Evolutionary conservation across 1,140 invertebrate genomes (phyloP), one percentile per base, ranked within the genome.

Genomic region (Episyrphus balteatus): DNA sequence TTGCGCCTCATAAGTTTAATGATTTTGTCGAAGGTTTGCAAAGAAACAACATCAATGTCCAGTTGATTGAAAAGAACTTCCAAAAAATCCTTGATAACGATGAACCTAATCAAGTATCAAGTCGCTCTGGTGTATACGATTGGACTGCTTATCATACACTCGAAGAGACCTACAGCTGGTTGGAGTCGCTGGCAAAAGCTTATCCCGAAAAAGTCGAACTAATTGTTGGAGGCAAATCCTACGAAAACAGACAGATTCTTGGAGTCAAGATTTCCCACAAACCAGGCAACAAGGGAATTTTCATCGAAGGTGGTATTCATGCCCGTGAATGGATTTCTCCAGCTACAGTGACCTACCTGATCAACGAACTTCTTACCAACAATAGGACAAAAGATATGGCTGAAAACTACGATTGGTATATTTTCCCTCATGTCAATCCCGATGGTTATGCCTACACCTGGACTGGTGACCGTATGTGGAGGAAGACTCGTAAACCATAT

Each of bases 311-410:
- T 47, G 72, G 74, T 41, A 78, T 79, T 47, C 78, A 82, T 60
- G 70, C 78, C 0, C 64, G 80, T 41, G 80, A 83, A 70, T 82
- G 80, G 73, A 79, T 82, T 21, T 62, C 75, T 9, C 71, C 75
- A 13, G 70, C 79, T 0, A 72, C 75, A 1, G 71, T 71, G 3
- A 70, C 75, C 15, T 82, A 71, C 51, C 68, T 80, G 3, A 65
- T 74, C 12, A 70, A 73, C 50, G 62, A 77, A 56, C 49, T 78
- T 11, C 52, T 79, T 6, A 71, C 56, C 3, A 71, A 64, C 51
- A 52, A 53, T 3, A 62, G 66, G 48, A 66, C 63, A 1, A 58
- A 51, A 47, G 60, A 61, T 0, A 63, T 70, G 38, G 70, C 70
- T 13, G 63, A 76, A 40, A 68, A 73, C 46, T 80, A 72, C 50